Conservation (phyloP, 1,140 invertebrate genomes). For the Drosophila kepulauana region DNA sequence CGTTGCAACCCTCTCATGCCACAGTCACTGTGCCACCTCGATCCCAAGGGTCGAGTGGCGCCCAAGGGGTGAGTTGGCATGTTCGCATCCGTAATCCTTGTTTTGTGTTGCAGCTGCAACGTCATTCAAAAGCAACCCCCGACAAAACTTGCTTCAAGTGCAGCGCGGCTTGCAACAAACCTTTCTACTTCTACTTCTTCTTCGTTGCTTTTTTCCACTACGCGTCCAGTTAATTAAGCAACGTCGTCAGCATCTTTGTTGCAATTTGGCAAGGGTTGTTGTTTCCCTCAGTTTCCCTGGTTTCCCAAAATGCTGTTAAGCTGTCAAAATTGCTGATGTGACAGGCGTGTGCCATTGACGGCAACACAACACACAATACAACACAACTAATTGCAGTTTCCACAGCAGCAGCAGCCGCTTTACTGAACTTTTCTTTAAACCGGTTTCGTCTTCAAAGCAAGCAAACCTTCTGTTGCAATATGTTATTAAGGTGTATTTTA, state of each 20-base stretch:
- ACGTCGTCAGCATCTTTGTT: constrained; percentile 72
- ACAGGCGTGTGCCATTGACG: constrained; percentile 66
- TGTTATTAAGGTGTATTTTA: constrained; percentile 33
- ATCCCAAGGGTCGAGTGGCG: constrained; percentile 51
- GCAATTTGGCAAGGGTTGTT: constrained; percentile 66
- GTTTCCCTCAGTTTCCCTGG: not conserved
- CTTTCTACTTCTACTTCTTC: not conserved
- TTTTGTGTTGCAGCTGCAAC: constrained; percentile 68
- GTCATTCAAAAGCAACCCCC: constrained; percentile 62
- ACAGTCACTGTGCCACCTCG: constrained; percentile 2
- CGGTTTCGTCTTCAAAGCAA: constrained; percentile 33
- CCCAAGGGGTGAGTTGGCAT: constrained; percentile 22
- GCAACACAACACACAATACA: no score
- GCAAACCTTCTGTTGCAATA: not conserved
- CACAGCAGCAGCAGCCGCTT: constrained; percentile 17
- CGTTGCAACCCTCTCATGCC: constrained; percentile 47
- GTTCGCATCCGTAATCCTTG: constrained; percentile 52
- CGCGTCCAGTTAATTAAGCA: constrained; percentile 71
- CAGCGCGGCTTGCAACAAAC: constrained; percentile 48
- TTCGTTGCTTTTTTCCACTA: not conserved
- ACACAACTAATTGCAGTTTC: constrained; percentile 73
- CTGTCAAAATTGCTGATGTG: constrained; percentile 72
- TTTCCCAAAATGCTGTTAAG: constrained; percentile 51
- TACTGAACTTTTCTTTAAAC: constrained; percentile 34
- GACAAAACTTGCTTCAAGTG: constrained; percentile 49